Base-by-base conservation (phyloP, 2,888 invertebrate species). In the Peribatodes rhomboidaria region DNA sequence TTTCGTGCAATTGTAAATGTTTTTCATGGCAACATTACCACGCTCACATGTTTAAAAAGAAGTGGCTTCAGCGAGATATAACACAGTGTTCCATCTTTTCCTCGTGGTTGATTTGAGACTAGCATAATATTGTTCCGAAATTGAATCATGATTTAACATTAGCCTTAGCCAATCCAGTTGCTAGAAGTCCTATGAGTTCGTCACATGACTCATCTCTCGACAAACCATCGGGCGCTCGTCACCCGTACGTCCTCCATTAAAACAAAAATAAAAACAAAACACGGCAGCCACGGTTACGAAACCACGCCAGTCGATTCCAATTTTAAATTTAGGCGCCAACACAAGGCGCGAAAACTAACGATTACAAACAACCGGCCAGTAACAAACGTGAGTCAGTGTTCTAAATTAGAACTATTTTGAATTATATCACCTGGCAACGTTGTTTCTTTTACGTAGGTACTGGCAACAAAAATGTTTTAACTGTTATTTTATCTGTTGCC, bases 301-400 rank as follows among this genome's bases (percentile, higher is more conserved):
- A 84, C 74, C 69, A 68, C 62, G 56, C 65, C 47, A 55, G 71
- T 71, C 75, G 70, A 78, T 80, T 85, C 86, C 82, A 82, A 79
- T 79, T 86, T 87, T 85, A 87, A 87, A 83, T 81, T 83, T 81
- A 77, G 82, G 86, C 86, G 88, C 83, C 80, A 85, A 83, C 69
- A 64, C 74, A 75, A 77, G 73, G 76, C 78, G 80, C 78, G 78
- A 77, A 81, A 79, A 53, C 61, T 61, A 52, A 71, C 74, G 68
- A 73, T 73, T 68, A 70, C 78, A 79, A 80, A 81, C 78, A 76
- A 80, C 75, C 77, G 75, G 84, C 78, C 79, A 81, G 84, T 69
- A 76, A 78, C 79, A 75, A 67, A 62, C 63, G 68, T 85, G 87
- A 86, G 79, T 87, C 86, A 85, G 68, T 22, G 65, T 76, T 74